Conservation (phyloP, 2,888 invertebrate genomes). For the Candidula unifasciata region DNA sequence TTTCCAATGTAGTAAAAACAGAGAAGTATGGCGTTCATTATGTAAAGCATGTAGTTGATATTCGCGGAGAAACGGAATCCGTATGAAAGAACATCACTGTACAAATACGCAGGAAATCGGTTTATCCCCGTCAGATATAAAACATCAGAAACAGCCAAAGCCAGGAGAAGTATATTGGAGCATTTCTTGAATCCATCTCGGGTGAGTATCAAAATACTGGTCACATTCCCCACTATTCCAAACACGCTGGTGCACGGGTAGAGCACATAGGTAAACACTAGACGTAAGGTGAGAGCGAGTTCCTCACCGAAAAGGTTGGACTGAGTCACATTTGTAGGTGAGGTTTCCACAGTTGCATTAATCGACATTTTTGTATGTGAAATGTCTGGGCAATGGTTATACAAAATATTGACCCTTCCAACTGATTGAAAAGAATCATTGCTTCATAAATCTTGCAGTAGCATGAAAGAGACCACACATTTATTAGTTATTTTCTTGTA, state of each 20-base stretch:
- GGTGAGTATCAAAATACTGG: not conserved
- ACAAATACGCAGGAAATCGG: not conserved
- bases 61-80: not conserved
- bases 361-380: too few relatives aligned
- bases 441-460: too few relatives aligned
- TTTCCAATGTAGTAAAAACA: not conserved
- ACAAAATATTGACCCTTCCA: too few relatives aligned
- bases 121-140: not conserved
- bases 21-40: not conserved
- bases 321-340: too few relatives aligned
- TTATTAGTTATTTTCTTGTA: too few relatives aligned
- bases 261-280: not conserved
- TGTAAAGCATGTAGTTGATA: not conserved
- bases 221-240: not conserved
- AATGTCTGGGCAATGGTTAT: too few relatives aligned
- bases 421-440: too few relatives aligned
- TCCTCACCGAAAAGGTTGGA: not conserved
- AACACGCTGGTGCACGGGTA: not conserved
- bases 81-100: not conserved
- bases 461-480: too few relatives aligned
- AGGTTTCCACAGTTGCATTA: too few relatives aligned
- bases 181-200: slow-evolving; percentile 14
- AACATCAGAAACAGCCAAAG: slow-evolving; percentile 11
- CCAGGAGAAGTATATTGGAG: slow-evolving; percentile 18
- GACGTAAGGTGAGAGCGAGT: not conserved